Evolutionary conservation across 2,113 vertebrate genomes (phyloP), one percentile per base, ranked within the genome.

Genomic region (Nannobrachium achirus): DNA sequence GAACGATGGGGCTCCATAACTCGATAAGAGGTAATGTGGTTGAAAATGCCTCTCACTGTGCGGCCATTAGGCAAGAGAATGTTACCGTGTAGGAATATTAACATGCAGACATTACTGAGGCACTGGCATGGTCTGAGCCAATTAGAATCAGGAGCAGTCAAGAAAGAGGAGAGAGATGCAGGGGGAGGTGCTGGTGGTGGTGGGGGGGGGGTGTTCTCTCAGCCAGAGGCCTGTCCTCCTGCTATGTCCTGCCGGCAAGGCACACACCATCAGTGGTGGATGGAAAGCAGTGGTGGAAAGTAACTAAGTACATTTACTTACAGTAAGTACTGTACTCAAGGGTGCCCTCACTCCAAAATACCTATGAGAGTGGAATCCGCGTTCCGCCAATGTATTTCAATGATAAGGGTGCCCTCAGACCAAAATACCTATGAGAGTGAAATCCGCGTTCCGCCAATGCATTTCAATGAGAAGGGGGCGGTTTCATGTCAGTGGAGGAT

Each of bases 1-100:
- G 90, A 94, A 92, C 94, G 93, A 95, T 95, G 95, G 95, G 94
- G 94, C 92, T 93, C 93, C 88, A 90, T 96, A 96, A 97, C 95
- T 96, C 93, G 94, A 96, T 96, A 94, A 96, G 93, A 92, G 89
- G 91, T 93, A 95, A 96, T 95, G 95, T 92, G 94, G 95, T 96
- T 95, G 94, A 95, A 96, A 95, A 94, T 89, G 90, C 85, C 91
- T 93, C 95, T 93, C 71, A 91, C 95, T 94, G 95, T 92, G 95
- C 68, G n/a, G 90, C 90, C 92, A 93, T 95, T 95, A 94, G 94
- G 92, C 89, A 92, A 82, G 84, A 88, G 84, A 89, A 86, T 80
- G 88, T 91, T 92, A 82, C 85, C 25, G n/a, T 59, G 80, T 78
- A 71, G 82, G 78, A 89, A 76, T 88, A 90, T 94, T 92, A 92